Evolutionary conservation across 2,113 vertebrate genomes (phyloP).

Genomic region (Balaeniceps rex): DNA sequence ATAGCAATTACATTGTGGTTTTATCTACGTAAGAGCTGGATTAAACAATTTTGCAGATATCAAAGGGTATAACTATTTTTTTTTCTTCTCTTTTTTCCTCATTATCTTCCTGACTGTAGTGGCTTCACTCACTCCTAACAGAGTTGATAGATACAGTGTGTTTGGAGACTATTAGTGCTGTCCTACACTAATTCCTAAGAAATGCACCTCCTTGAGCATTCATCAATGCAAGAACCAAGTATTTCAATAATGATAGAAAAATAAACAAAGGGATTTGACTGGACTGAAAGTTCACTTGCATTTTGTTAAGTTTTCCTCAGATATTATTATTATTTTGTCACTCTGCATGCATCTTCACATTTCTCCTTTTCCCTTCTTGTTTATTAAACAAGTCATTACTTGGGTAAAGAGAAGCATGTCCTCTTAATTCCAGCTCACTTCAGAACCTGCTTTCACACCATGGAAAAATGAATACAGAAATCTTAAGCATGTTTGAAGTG

Average conservation of each 20-base stretch:
- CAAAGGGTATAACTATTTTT: not conserved
- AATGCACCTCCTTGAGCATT: not conserved
- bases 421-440: constrained; percentile 15
- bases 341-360: not conserved
- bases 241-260: not conserved
- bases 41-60: constrained; percentile 34
- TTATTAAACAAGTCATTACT: constrained; percentile 28
- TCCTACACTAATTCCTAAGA: not conserved
- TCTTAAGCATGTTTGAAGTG: constrained; percentile 52
- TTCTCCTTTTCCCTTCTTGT: constrained; percentile 8
- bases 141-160: not conserved
- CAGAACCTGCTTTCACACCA: constrained; percentile 23
- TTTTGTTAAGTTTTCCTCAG: not conserved
- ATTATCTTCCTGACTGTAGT: not conserved
- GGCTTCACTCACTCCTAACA: not conserved
- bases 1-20: constrained; percentile 42
- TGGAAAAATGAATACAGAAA: constrained; percentile 21
- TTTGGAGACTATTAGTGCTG: not conserved
- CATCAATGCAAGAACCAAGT: not conserved
- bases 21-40: constrained; percentile 17
- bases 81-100: not conserved
- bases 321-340: not conserved
- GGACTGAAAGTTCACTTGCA: not conserved
- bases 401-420: not conserved
- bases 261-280: not conserved